Base-by-base conservation (phyloP, 2,888 invertebrate species). In the Danaus chrysippus region DNA sequence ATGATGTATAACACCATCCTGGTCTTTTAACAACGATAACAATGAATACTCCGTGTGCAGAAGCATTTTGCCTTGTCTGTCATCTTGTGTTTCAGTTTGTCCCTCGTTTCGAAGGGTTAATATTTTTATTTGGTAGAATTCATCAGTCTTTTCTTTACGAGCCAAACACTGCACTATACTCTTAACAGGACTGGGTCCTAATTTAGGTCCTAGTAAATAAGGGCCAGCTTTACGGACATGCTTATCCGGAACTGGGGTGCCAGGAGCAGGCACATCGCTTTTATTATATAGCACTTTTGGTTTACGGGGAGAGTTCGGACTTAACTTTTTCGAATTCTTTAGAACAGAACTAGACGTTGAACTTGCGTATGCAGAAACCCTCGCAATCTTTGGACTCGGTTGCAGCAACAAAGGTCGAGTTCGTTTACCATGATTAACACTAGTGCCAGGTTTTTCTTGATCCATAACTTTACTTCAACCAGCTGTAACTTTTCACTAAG, bases 111-210 rank as follows among this genome's bases (percentile, higher is more conserved):
- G 87, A 55, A 92, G 71, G 5, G 92, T 91, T 65, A 92, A 77
- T 74, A 94, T 94, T 86, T 96, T 95, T 10, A 95, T 86, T 68
- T 94, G 93, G 76, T 93, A 94, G 76, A 92, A 93, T 61, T 93
- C 87, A 77, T 93, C 93, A 41, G 95, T 94, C 56, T 92, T 92
- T 74, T 94, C 93, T 73, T 93, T 94, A 61, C 94, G 91, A 8
- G 95, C 95, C 66, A 96, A 84, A 83, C 94, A 95, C 74, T 95
- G 95, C 6, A 94, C 93, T 73, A 96, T 94, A 79, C 95, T 95
- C 77, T 93, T 93, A 0, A 95, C 95, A 12, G 95, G 95, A 64
- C 95, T 94, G 8, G 93, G 93, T 0, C 95, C 95, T 42, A 94
- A 84, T 70, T 93, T 92, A 34, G 95, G 94, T 1, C 95, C 95